Base-by-base conservation (phyloP, 1,140 invertebrate genomes). In the Babylonia areolata region DNA sequence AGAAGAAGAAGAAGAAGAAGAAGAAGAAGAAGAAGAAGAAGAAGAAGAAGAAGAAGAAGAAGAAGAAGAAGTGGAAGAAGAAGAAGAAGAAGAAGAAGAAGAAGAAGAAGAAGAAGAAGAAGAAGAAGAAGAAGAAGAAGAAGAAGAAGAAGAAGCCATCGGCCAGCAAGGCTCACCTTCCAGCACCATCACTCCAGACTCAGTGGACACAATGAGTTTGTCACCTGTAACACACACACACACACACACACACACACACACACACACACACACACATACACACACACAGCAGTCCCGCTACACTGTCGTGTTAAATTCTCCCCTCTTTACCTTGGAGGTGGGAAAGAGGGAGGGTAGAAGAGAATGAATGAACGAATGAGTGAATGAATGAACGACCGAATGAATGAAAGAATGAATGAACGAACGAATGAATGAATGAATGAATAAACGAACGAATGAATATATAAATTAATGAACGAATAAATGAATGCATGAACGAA, bases 171-270 rank as follows among this genome's bases (percentile, higher is more conserved):
- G 46, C 6, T 51, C 46, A 51, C 20, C 46, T 20, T 51, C 6
- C 20, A 51, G 6, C 9, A 20, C 46, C 46, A 51, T 20, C 20
- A 51, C 20, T 51, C 20, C 46, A 51, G 6, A 51, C 20, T 51
- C 9, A 51, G 46, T 51, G 20, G 9, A 20, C 6, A 51, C 46
- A 51, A 51, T 6, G 20, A 51, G 20, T 51, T 51, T 11, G 20
- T 51, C 9, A 51, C n/a, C n/a, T n/a, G n/a, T n/a, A n/a, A 64
- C 58, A 64, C 58, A 64, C 58, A 20, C 58, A 64, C 58, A 28
- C 58, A 64, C 58, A 64, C 58, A 64, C 58, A 64, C 58, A 64
- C 58, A 64, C 58, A 64, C 58, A 64, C 58, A 64, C 58, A 64
- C 58, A 23, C 58, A 64, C 58, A 64, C 58, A 15, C 58, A 64